Conservation (phyloP, 2,888 invertebrate species). For the Nasonovia ribisnigri region DNA sequence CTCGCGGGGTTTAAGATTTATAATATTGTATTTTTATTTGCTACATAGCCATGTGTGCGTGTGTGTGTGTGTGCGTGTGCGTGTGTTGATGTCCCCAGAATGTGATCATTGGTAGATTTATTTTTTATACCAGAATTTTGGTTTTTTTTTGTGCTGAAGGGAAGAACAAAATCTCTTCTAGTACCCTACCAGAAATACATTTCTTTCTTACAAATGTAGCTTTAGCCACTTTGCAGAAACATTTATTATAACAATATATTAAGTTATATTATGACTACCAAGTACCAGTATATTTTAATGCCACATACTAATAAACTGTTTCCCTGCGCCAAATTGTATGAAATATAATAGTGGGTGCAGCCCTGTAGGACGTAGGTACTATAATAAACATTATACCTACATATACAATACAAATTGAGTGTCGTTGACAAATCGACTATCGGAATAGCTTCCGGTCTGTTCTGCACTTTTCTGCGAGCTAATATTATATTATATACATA, state of each 20-base stretch:
- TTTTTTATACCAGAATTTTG: not conserved
- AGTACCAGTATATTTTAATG: not conserved
- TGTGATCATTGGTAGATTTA: not conserved
- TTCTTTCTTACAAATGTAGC: not conserved
- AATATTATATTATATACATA: not conserved
- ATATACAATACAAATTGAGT: too few relatives aligned
- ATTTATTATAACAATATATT: not conserved
- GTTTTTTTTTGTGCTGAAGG: not conserved
- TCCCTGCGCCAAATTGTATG: not conserved
- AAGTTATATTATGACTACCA: not conserved
- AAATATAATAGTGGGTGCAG: too few relatives aligned
- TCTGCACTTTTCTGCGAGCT: fast-evolving
- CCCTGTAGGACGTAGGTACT: too few relatives aligned
- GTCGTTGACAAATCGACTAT: not conserved
- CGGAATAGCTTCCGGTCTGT: not conserved
- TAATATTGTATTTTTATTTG: not conserved
- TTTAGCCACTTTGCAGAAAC: not conserved
- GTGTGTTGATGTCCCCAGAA: not conserved
- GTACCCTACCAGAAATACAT: not conserved
- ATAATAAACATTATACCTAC: too few relatives aligned
- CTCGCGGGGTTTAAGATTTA: too few relatives aligned
- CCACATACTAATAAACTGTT: not conserved
- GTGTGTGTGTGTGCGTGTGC: not conserved
- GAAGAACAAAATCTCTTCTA: not conserved
- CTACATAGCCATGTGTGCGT: not conserved